Conservation (phyloP, 2,113 vertebrate genomes). For the Etia nguti region DNA sequence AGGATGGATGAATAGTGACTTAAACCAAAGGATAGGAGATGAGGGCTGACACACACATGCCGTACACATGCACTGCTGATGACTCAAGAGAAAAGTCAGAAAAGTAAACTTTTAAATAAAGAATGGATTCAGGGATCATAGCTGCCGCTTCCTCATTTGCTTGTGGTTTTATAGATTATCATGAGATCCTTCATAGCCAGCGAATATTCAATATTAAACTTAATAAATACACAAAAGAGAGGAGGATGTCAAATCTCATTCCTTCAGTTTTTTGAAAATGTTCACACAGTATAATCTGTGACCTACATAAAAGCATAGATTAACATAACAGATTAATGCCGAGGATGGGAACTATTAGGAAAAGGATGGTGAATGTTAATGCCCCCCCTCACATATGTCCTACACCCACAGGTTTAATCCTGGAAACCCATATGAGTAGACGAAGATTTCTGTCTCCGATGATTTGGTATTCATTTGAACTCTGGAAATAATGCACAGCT, state of each 20-base stretch:
- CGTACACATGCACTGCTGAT: background rate
- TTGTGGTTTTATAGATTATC: background rate
- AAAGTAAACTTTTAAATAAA: background rate
- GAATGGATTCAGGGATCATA: background rate
- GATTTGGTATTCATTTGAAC: background rate
- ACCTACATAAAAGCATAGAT: constrained; percentile 33
- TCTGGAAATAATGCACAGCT: background rate
- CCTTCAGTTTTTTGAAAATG: background rate
- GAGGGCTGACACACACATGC: background rate
- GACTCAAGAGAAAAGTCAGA: background rate
- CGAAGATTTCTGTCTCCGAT: background rate
- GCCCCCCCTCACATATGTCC: background rate
- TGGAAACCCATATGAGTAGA: background rate
- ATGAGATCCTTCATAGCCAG: rapidly evolving
- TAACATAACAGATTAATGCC: background rate
- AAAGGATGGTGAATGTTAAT: background rate
- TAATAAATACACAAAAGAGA: background rate
- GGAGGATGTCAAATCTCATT: background rate
- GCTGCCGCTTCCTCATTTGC: background rate
- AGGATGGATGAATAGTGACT: background rate
- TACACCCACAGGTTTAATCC: background rate
- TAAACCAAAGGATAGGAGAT: background rate
- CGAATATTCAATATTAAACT: background rate
- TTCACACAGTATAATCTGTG: constrained; percentile 3
- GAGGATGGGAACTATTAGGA: background rate